These are phyloP conservation scores for Andricus quercusramuli DNA, from an alignment of 2,888 invertebrate species.

Conservation along the genomic window DNA sequence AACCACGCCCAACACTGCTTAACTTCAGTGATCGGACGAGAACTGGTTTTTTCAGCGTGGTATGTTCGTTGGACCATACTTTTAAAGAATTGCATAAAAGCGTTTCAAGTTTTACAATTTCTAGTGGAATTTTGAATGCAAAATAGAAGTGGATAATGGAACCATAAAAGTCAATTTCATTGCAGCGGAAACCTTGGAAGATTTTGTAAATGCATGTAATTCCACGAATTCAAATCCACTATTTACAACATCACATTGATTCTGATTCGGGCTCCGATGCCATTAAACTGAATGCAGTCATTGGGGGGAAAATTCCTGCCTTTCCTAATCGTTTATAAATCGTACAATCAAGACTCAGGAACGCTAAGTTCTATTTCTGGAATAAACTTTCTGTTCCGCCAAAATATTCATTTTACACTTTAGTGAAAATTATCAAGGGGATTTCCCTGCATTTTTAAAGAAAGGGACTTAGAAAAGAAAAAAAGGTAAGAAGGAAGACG, in stretches of 20 bases:
- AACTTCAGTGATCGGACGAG: no score
- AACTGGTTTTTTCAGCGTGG: no score
- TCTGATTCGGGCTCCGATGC: not conserved
- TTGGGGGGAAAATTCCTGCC: not conserved
- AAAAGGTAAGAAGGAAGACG: not conserved
- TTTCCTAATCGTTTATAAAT: not conserved
- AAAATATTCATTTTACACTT: not conserved
- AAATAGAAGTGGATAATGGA: not conserved
- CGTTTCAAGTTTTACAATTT: not conserved
- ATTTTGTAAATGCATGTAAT: not conserved
- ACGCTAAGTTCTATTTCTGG: not conserved
- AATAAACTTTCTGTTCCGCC: not conserved
- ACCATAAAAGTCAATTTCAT: not conserved
- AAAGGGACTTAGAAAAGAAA: not conserved
- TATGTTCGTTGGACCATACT: no score
- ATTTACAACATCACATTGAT: not conserved
- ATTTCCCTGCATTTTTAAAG: not conserved
- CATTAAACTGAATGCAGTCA: not conserved
- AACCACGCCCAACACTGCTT: no score
- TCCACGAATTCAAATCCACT: conserved; percentile 24
- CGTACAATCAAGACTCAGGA: not conserved
- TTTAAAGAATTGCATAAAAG: no score
- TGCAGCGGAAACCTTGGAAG: not conserved
- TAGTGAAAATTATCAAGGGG: not conserved
- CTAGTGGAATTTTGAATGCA: not conserved